These are phyloP conservation scores for Rhagoletis zephyria DNA, from an alignment of 1,140 invertebrate species.

Conservation along the genomic window DNA sequence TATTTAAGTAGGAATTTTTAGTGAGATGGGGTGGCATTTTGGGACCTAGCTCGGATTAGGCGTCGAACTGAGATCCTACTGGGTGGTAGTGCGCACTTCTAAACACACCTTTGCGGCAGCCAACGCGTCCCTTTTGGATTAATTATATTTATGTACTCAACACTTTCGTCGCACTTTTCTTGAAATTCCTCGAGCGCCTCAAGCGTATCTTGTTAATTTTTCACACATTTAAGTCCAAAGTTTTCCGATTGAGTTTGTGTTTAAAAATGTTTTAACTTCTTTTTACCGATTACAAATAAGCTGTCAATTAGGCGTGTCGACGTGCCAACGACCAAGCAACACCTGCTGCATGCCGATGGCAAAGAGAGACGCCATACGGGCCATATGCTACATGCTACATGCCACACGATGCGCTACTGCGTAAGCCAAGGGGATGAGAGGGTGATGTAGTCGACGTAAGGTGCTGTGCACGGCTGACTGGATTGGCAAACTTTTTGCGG, in stretches of 20 bases:
- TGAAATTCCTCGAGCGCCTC: not conserved
- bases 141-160: too few species aligned
- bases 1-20: too few species aligned
- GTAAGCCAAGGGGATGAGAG: not conserved
- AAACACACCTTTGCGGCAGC: not conserved
- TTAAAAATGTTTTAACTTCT: slow-evolving; percentile 46
- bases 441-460: too few species aligned
- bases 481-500: slow-evolving; percentile 64
- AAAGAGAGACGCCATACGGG: not conserved
- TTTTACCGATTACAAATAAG: slow-evolving; percentile 52
- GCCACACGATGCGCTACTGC: slow-evolving; percentile 4
- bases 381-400: not conserved
- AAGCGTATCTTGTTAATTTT: slow-evolving; percentile 41
- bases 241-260: slow-evolving; percentile 29
- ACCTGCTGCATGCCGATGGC: slow-evolving; percentile 24
- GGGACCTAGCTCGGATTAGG: too few species aligned
- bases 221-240: not conserved
- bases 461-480: not conserved
- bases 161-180: too few species aligned
- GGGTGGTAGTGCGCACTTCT: too few species aligned
- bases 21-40: too few species aligned
- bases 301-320: slow-evolving; percentile 52
- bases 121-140: too few species aligned
- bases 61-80: too few species aligned
- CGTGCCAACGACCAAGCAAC: slow-evolving; percentile 29